Evolutionary conservation across 2,797 vertebrate genomes (phyloP).

Genomic region (Poecile montanus): DNA sequence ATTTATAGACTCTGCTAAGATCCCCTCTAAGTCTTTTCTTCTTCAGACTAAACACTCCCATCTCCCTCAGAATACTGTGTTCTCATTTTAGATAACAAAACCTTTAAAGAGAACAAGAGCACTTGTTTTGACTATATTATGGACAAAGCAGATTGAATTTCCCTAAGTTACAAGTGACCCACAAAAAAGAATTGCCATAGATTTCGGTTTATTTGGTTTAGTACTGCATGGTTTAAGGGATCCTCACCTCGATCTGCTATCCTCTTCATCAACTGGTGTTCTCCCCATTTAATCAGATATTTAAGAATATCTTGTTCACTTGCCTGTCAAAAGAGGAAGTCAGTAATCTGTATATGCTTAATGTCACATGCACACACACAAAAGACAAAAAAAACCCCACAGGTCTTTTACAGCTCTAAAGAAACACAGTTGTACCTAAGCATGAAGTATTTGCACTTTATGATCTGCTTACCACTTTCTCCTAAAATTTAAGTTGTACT

Average conservation of each 20-base stretch:
- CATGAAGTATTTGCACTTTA: not conserved
- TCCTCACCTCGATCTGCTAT: constrained; percentile 97
- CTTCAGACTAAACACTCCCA: not conserved
- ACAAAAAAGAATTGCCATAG: not conserved
- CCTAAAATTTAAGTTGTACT: not conserved
- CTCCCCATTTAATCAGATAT: constrained; percentile 98
- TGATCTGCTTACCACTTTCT: not conserved
- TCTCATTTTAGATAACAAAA: not conserved
- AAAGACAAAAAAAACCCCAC: not conserved
- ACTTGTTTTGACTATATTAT: not conserved
- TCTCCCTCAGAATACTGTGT: not conserved
- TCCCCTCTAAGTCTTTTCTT: not conserved
- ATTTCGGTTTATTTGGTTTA: not conserved
- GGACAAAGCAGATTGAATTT: not conserved
- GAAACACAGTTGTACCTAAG: not conserved
- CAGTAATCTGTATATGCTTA: not conserved
- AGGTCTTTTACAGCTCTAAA: not conserved
- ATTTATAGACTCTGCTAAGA: not conserved
- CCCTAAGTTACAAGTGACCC: not conserved
- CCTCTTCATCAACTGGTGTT: constrained; percentile 98
- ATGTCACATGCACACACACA: not conserved
- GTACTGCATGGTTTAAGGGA: not conserved
- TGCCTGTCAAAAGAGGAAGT: constrained; percentile 80
- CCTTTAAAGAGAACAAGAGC: not conserved
- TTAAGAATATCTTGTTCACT: constrained; percentile 99